Evolutionary conservation across 2,797 vertebrate genomes (phyloP), one percentile per base, ranked within the genome.

Genomic region (Capromys pilorides): DNA sequence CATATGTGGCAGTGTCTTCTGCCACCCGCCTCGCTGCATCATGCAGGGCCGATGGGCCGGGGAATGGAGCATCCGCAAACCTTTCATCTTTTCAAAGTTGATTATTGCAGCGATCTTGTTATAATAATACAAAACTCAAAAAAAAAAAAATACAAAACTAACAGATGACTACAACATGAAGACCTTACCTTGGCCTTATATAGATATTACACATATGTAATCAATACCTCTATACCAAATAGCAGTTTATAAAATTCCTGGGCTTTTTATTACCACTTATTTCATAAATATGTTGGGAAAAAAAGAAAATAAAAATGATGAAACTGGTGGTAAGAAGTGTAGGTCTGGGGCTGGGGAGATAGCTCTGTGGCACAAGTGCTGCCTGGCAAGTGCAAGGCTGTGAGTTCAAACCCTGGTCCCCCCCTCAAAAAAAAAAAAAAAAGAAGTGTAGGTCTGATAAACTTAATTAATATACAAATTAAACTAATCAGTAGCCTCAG

Each of bases 271-370:
- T 88, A 90, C 66, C 24, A 61, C 39, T 86, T 86, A 91, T 69
- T 95, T 88, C 90, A 67, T 83, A 97, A 95, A 90, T 24, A 80
- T 86, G 36, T 78, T 62, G 61, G 24, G 28, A 61, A 94, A 95
- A 93, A n/a, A 62, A 61, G 93, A 96, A 94, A 94, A 80, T 90
- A 4, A 85, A 89, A 92, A 62, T 90, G 41, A 39, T 89, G 93
- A 97, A 88, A 85, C 41, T 77, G n/a, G 26, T 59, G 82, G 24
- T 49, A 78, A 96, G 69, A 94, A 91, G 93, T 18, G 3, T 64
- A 78, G n/a, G n/a, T n/a, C n/a, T n/a, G n/a, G n/a, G n/a, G n/a
- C n/a, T n/a, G n/a, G n/a, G n/a, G n/a, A n/a, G n/a, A n/a, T n/a
- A n/a, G n/a, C n/a, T n/a, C n/a, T n/a, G n/a, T n/a, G n/a, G n/a